phyloP scores from a whole-genome alignment of 1,140 invertebrate species.

The Lordiphosa stackelbergi region DNA sequence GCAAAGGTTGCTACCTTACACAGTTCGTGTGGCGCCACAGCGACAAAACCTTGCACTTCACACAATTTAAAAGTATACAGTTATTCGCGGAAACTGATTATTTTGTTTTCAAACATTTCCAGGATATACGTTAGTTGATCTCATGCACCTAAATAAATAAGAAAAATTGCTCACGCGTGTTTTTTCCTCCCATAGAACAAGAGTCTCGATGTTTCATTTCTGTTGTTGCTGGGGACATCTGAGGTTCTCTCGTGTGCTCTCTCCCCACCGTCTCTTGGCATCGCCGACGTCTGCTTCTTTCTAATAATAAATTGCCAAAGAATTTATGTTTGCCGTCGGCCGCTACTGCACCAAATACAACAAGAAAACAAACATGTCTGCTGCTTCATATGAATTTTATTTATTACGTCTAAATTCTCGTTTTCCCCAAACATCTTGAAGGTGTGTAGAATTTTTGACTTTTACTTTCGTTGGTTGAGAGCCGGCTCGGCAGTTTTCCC shows the following conservation, averaged over 20 bases:
- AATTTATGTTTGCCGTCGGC: conserved; percentile 58
- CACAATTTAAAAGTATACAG: too few species aligned
- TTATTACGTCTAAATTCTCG: conserved; percentile 27
- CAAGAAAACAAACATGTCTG: conserved; percentile 28
- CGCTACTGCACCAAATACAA: conserved; percentile 32
- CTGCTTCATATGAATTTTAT: conserved; percentile 35
- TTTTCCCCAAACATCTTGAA: conserved; percentile 12
- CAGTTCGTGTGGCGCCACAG: too few species aligned
- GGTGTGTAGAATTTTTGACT: conserved; percentile 35
- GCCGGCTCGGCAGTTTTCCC: neutral
- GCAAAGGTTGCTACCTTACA: too few species aligned
- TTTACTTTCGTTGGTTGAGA: conserved; percentile 26
- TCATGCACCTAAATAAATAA: too few species aligned
- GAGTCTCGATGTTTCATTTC: conserved; percentile 6
- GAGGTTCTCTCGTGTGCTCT: neutral
- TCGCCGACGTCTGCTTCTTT: conserved; percentile 56
- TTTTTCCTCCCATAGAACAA: neutral
- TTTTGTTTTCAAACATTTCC: too few species aligned
- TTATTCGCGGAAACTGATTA: too few species aligned
- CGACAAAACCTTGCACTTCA: too few species aligned
- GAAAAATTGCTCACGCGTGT: neutral
- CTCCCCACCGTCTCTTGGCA: conserved; percentile 17
- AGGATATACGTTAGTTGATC: too few species aligned
- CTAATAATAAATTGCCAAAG: conserved; percentile 73
- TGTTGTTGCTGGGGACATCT: conserved; percentile 13